Conservation (phyloP, 1,140 invertebrate genomes). For the Daktulosphaira vitifoliae region DNA sequence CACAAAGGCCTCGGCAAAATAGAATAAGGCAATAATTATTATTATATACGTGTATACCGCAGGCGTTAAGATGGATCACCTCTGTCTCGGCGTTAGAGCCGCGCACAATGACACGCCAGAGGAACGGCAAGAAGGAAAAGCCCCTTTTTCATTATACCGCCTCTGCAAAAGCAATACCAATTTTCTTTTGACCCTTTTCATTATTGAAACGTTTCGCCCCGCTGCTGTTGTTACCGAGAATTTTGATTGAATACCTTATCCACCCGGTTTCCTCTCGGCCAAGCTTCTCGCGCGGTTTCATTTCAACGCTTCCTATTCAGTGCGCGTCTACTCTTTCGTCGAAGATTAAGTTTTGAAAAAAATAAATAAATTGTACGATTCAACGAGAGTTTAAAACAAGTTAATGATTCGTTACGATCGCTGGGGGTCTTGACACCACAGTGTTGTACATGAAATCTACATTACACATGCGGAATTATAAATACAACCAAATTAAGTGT, state of each 20-base stretch:
- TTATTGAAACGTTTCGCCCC: slow-evolving; percentile 22
- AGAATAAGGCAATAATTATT: slow-evolving; percentile 18
- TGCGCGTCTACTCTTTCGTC: no score
- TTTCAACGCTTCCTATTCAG: no score
- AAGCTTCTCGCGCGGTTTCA: no score
- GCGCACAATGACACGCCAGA: neutral
- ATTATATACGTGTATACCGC: slow-evolving; percentile 5
- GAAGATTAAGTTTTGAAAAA: no score
- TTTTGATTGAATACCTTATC: slow-evolving; percentile 34
- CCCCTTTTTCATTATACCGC: slow-evolving; percentile 10
- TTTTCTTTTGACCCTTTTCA: slow-evolving; percentile 34
- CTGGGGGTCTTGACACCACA: no score
- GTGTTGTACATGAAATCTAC: no score
- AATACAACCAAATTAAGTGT: no score
- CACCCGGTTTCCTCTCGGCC: neutral
- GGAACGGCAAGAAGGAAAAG: neutral
- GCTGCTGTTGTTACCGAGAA: slow-evolving; percentile 1
- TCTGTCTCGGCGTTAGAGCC: no score
- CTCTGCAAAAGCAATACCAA: slow-evolving; percentile 21
- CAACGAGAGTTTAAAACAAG: no score
- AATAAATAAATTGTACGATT: no score
- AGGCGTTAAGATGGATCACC: slow-evolving; percentile 30
- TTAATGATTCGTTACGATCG: no score
- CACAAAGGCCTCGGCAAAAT: slow-evolving; percentile 5
- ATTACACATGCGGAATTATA: no score